These are phyloP conservation scores for Asbolus verrucosus DNA, from an alignment of 1,140 invertebrate species.

Conservation along the genomic window DNA sequence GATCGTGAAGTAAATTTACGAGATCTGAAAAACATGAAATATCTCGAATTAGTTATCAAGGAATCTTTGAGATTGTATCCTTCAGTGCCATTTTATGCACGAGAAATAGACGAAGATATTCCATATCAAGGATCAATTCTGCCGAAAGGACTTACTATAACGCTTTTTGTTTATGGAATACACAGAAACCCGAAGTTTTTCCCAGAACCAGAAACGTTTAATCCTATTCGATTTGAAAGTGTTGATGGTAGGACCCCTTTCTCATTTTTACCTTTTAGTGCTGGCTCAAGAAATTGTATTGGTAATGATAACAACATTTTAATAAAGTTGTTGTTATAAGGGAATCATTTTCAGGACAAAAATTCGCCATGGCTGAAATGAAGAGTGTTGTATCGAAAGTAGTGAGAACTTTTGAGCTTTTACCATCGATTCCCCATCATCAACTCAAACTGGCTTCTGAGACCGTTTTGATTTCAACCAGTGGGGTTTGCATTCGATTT, in stretches of 20 bases:
- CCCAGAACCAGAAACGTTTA: constrained; percentile 78
- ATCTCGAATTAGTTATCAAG: constrained; percentile 67
- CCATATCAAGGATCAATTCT: constrained; percentile 65
- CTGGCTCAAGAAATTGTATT: constrained; percentile 78
- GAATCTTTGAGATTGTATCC: constrained; percentile 58
- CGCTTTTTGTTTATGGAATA: constrained; percentile 69
- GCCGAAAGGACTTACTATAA: constrained; percentile 67
- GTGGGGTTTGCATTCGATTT: constrained; percentile 57
- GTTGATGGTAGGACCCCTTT: constrained; percentile 69
- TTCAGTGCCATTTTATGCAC: constrained; percentile 66
- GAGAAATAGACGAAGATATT: constrained; percentile 70
- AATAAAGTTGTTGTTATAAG: not conserved
- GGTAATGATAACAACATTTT: constrained; percentile 62
- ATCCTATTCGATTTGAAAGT: constrained; percentile 80
- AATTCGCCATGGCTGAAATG: constrained; percentile 82
- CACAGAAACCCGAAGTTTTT: constrained; percentile 77
- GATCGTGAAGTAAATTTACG: constrained; percentile 69
- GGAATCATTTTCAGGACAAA: constrained; percentile 70
- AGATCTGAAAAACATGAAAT: constrained; percentile 70
- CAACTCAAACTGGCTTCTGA: constrained; percentile 59
- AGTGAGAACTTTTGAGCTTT: constrained; percentile 72
- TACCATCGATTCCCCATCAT: constrained; percentile 57
- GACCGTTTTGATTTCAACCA: constrained; percentile 64
- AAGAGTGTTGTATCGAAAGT: constrained; percentile 77
- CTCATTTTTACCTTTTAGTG: constrained; percentile 77